phyloP scores from a whole-genome alignment of 2,888 invertebrate species.

The Xylota segnis region DNA sequence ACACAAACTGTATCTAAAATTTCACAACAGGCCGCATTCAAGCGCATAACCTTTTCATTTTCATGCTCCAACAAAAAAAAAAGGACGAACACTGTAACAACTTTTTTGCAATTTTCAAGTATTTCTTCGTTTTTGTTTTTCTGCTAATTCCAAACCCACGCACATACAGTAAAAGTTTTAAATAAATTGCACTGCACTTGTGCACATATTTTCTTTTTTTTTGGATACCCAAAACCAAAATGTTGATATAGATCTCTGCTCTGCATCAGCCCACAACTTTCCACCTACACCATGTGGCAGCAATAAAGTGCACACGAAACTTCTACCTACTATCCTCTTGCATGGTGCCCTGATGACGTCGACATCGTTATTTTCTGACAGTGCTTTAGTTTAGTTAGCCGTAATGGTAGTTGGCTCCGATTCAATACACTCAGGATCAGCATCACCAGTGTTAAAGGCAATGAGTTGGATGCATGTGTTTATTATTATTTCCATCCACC shows the following conservation, averaged over 20 bases:
- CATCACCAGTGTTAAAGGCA: slow-evolving; percentile 22
- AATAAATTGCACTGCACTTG: slow-evolving; percentile 20
- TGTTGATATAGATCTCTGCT: slow-evolving; percentile 1
- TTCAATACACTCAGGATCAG: slow-evolving; percentile 46
- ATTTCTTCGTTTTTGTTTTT: not conserved
- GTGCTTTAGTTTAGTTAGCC: slow-evolving; percentile 5
- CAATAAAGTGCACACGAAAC: slow-evolving; percentile 23
- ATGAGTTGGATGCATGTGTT: slow-evolving; percentile 26
- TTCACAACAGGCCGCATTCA: not conserved
- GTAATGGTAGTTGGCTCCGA: slow-evolving; percentile 44
- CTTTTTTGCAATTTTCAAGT: slow-evolving; percentile 1
- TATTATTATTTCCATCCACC: slow-evolving; percentile 21
- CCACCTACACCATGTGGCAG: not conserved
- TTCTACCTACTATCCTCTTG: not conserved
- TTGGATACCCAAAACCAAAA: not conserved
- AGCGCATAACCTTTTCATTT: not conserved
- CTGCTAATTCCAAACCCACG: not conserved
- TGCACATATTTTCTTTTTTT: not conserved
- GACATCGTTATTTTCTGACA: not conserved
- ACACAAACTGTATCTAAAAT: not conserved
- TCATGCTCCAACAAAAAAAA: not conserved
- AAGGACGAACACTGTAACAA: not conserved
- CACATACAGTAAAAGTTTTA: slow-evolving; percentile 18
- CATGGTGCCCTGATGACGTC: slow-evolving; percentile 25
- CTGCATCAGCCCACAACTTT: not conserved